Conservation (phyloP, 2,888 invertebrate genomes). For the Cepaea hortensis region DNA sequence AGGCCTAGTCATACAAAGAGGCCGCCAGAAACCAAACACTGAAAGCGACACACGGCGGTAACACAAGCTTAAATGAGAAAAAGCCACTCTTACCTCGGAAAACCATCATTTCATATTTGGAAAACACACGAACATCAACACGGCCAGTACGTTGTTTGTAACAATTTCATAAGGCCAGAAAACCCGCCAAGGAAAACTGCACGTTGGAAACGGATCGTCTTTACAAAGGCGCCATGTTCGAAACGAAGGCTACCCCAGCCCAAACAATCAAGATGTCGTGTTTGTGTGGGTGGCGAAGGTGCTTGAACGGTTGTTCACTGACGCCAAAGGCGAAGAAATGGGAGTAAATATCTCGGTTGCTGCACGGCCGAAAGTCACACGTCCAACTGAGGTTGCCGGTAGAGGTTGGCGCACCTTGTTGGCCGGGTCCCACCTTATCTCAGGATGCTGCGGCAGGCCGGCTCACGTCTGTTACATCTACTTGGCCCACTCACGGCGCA, state of each 20-base stretch:
- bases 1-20: too few relatives aligned
- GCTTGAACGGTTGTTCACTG: neutral
- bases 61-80: neutral
- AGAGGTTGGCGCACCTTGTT: neutral
- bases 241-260: too few relatives aligned
- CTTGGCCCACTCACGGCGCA: conserved; percentile 25
- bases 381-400: neutral
- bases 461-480: neutral
- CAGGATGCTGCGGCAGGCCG: too few relatives aligned
- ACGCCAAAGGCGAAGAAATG: too few relatives aligned
- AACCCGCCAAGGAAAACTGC: too few relatives aligned
- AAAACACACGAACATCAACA: neutral
- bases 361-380: neutral
- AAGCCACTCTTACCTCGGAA: conserved; percentile 19
- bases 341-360: neutral
- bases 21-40: neutral
- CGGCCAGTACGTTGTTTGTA: neutral
- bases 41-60: neutral
- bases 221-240: too few relatives aligned
- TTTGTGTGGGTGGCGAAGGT: neutral
- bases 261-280: too few relatives aligned
- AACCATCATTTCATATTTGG: conserved; percentile 4
- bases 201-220: too few relatives aligned
- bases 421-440: neutral
- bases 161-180: too few relatives aligned